These are phyloP conservation scores for Ctenicera cuprea DNA, from an alignment of 2,888 invertebrate species.

Conservation along the genomic window DNA sequence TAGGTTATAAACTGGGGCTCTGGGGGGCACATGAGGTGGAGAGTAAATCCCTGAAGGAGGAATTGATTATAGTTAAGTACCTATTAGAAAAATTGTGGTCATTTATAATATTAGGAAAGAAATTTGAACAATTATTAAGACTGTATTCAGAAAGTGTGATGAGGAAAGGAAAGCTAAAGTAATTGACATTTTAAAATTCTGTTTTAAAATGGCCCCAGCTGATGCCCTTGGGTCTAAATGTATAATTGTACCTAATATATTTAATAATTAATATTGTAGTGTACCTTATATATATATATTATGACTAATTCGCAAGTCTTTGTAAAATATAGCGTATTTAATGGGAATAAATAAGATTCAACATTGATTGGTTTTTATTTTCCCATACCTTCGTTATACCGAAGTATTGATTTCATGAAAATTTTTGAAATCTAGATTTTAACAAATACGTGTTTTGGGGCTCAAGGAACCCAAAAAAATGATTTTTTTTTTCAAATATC, in stretches of 20 bases:
- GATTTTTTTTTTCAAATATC: no score
- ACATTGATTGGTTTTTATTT: constrained; percentile 26
- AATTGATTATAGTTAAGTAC: constrained; percentile 33
- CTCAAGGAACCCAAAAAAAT: no score
- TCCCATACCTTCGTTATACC: no score
- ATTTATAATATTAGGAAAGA: not conserved
- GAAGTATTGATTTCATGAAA: no score
- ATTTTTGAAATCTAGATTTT: no score
- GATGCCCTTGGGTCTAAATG: constrained; percentile 47
- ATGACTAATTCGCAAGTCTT: constrained; percentile 52
- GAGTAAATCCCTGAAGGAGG: constrained; percentile 24
- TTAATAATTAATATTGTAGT: constrained; percentile 45
- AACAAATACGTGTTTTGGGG: no score
- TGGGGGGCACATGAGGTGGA: not conserved
- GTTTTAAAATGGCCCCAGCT: constrained; percentile 21
- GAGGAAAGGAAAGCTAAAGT: no score
- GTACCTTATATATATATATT: constrained; percentile 48
- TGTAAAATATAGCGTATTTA: constrained; percentile 55
- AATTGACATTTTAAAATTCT: not conserved
- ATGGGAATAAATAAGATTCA: constrained; percentile 51
- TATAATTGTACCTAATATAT: constrained; percentile 53
- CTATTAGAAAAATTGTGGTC: not conserved
- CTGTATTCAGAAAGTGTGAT: no score
- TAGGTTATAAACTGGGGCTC: constrained; percentile 24
- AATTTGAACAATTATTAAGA: not conserved